Percentiles rank a stretch among this genome's conserved stretches.
Evolutionary conservation across 2,797 vertebrate species (phyloP).

Genomic region (Coreius guichenoti): DNA sequence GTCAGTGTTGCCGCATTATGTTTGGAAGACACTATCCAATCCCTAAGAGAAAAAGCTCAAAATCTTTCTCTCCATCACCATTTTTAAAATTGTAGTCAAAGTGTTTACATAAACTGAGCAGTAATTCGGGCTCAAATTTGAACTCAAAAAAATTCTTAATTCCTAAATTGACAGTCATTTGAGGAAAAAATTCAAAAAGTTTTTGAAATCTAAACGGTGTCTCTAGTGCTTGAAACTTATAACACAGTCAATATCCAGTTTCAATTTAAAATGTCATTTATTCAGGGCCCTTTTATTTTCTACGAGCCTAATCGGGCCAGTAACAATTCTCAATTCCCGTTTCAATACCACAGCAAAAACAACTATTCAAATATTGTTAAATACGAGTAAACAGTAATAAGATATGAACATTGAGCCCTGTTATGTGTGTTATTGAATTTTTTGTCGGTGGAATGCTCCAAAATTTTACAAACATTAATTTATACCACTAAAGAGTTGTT

Average conservation of each 20-base stretch:
- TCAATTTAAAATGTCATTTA: not conserved
- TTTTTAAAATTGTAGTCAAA: not conserved
- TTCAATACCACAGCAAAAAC: not conserved
- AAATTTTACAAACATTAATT: not conserved
- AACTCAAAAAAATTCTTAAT: not conserved
- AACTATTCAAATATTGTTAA: not conserved
- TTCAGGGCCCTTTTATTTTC: not conserved
- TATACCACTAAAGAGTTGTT: too few relatives aligned
- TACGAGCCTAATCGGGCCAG: not conserved
- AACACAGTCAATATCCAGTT: not conserved
- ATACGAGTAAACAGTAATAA: not conserved
- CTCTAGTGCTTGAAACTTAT: not conserved
- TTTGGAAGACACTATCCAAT: slow-evolving; percentile 36
- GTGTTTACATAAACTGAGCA: not conserved
- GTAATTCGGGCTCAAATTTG: not conserved
- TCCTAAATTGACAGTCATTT: not conserved
- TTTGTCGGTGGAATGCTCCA: not conserved
- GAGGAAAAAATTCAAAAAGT: not conserved
- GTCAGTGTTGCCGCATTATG: not conserved
- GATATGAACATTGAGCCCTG: not conserved
- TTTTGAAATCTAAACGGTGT: not conserved
- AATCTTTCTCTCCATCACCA: not conserved
- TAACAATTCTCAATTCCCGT: not conserved
- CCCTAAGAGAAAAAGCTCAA: slow-evolving; percentile 1
- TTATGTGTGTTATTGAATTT: too few relatives aligned